A percentile compares a stretch with the other conserved stretches of the same genome.
Evolutionary conservation across 2,113 vertebrate species (phyloP).

Genomic region (Pachycephala philippinensis): DNA sequence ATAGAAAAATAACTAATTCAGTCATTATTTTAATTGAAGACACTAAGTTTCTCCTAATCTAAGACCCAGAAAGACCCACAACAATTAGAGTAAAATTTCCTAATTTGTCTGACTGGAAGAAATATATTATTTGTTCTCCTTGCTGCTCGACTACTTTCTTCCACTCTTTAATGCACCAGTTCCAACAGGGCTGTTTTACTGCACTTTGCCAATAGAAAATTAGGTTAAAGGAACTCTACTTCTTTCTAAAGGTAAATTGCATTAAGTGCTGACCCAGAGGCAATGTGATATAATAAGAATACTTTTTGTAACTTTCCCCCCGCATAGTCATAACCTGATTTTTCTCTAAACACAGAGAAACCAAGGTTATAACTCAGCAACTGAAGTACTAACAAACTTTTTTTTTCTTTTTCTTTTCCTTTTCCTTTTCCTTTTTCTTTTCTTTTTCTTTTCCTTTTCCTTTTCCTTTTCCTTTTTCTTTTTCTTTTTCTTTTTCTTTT

Average conservation of each 20-base stretch:
- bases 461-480: no score
- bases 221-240: slow-evolving; percentile 30
- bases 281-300: slow-evolving; percentile 37
- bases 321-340: not conserved
- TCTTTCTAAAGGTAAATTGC: slow-evolving; percentile 34
- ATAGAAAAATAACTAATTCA: not conserved
- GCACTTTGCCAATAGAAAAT: slow-evolving; percentile 36
- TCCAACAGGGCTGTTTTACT: slow-evolving; percentile 10
- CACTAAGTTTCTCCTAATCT: not conserved
- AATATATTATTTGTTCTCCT: not conserved
- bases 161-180: not conserved
- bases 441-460: not conserved
- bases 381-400: not conserved
- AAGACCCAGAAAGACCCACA: not conserved
- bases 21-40: not conserved
- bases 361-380: not conserved
- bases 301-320: not conserved
- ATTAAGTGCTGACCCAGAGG: slow-evolving; percentile 31
- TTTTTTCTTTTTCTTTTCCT: not conserved
- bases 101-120: not conserved
- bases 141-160: not conserved
- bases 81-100: not conserved
- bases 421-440: no score
- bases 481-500: not conserved
- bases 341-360: slow-evolving; percentile 17